Percentiles rank a stretch among this genome's conserved stretches.
Conservation (phyloP, 2,888 invertebrate species). For the Dichetophora obliterata region DNA sequence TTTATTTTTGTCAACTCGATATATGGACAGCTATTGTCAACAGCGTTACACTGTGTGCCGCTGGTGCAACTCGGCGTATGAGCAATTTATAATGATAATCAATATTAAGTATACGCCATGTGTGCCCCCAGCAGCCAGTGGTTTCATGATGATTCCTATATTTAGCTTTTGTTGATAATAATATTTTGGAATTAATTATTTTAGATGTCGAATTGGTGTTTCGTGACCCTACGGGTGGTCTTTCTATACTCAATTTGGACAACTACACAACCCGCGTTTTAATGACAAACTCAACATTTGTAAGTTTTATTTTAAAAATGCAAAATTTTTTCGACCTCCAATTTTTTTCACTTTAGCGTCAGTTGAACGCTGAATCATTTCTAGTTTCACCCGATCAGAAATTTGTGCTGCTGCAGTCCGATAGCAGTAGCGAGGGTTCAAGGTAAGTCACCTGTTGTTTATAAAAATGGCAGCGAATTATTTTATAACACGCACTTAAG, state of each 20-base stretch:
- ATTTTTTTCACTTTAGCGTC: slow-evolving; percentile 73
- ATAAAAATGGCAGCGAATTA: not conserved
- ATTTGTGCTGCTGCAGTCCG: slow-evolving; percentile 82
- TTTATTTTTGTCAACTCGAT: too few species aligned
- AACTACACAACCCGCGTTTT: slow-evolving; percentile 80
- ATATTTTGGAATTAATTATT: too few species aligned
- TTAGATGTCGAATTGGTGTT: slow-evolving; percentile 83
- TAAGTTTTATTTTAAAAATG: slow-evolving; percentile 72
- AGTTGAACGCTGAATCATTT: slow-evolving; percentile 83
- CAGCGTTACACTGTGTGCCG: too few species aligned
- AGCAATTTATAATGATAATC: not conserved
- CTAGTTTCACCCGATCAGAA: slow-evolving; percentile 83
- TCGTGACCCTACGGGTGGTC: slow-evolving; percentile 82
- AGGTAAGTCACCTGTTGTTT: slow-evolving; percentile 51
- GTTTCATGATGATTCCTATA: too few species aligned
- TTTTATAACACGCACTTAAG: too few species aligned
- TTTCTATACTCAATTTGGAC: slow-evolving; percentile 83
- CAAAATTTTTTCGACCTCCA: not conserved
- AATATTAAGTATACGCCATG: not conserved
- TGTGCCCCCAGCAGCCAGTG: not conserved
- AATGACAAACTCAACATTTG: slow-evolving; percentile 86
- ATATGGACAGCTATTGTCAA: too few species aligned
- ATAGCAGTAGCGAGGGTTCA: slow-evolving; percentile 70
- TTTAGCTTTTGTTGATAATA: too few species aligned
- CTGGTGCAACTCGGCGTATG: not conserved